phyloP scores from a whole-genome alignment of 2,888 invertebrate species.

The Petrophora chlorosata region DNA sequence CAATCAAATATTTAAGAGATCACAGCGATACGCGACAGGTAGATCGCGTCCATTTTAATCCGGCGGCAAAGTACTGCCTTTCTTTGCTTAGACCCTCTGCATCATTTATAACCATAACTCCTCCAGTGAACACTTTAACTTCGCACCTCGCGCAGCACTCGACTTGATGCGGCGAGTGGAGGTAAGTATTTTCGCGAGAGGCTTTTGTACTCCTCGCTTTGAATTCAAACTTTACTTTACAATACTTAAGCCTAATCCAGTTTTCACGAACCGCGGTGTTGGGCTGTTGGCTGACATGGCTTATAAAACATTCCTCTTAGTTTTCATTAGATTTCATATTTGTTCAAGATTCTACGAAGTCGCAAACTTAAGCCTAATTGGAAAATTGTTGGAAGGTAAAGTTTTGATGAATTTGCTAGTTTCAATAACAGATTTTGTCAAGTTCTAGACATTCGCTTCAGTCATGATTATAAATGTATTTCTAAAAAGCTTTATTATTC shows the following conservation, averaged over 20 bases:
- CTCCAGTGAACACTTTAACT: slow-evolving; percentile 59
- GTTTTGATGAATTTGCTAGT: slow-evolving; percentile 4
- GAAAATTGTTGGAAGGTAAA: slow-evolving; percentile 4
- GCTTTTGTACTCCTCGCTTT: slow-evolving; percentile 53
- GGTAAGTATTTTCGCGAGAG: slow-evolving; percentile 47
- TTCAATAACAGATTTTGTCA: background rate
- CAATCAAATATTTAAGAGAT: slow-evolving; percentile 56
- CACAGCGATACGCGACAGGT: slow-evolving; percentile 46
- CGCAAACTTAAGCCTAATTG: slow-evolving; percentile 11
- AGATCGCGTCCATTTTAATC: slow-evolving; percentile 52
- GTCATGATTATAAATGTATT: no score
- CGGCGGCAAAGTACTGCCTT: slow-evolving; percentile 47
- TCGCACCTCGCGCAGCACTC: slow-evolving; percentile 60
- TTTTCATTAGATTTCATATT: slow-evolving; percentile 7
- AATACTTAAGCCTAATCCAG: slow-evolving; percentile 35
- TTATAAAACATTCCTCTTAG: slow-evolving; percentile 22
- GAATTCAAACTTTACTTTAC: slow-evolving; percentile 48
- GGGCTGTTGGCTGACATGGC: no score
- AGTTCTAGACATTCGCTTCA: no score
- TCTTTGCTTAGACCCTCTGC: slow-evolving; percentile 57
- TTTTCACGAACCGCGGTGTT: slow-evolving; percentile 29
- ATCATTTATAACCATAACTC: slow-evolving; percentile 73
- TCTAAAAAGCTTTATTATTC: no score
- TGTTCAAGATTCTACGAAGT: slow-evolving; percentile 8
- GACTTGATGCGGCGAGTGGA: slow-evolving; percentile 51